These are phyloP conservation scores for Drosophila dives DNA, from an alignment of 2,888 invertebrate genomes.

Conservation along the genomic window DNA sequence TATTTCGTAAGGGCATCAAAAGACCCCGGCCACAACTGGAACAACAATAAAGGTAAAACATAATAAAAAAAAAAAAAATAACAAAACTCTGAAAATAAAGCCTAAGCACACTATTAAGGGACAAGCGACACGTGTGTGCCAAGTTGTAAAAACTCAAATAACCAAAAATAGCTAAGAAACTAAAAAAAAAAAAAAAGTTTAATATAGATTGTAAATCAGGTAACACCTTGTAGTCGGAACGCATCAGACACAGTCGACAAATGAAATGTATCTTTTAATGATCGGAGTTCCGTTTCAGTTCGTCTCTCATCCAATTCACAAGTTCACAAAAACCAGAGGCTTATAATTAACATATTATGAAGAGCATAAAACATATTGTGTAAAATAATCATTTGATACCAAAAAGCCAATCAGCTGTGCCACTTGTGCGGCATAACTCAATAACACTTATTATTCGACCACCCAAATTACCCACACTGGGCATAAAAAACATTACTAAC, in stretches of 20 bases:
- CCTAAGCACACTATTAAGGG: conserved; percentile 51
- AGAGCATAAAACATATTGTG: conserved; percentile 52
- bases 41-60: conserved; percentile 35
- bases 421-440: conserved; percentile 38
- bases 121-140: conserved; percentile 68
- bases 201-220: conserved; percentile 43
- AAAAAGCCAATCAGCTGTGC: conserved; percentile 28
- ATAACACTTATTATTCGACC: conserved; percentile 32
- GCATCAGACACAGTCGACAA: conserved; percentile 28
- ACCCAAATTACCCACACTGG: conserved; percentile 13
- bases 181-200: conserved; percentile 14
- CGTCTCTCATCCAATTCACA: conserved; percentile 51
- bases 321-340: conserved; percentile 45
- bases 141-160: conserved; percentile 59
- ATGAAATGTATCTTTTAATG: conserved; percentile 52
- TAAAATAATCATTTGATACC: conserved; percentile 24
- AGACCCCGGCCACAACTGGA: conserved; percentile 38
- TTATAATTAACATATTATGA: conserved; percentile 66
- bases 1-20: conserved; percentile 60
- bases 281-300: conserved; percentile 24
- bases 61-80: conserved; percentile 14
- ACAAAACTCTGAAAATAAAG: conserved; percentile 17
- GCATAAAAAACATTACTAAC: conserved; percentile 8
- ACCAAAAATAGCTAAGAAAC: conserved; percentile 38
- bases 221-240: conserved; percentile 40